phyloP scores from a whole-genome alignment of 1,140 invertebrate species.

The Arion vulgaris region DNA sequence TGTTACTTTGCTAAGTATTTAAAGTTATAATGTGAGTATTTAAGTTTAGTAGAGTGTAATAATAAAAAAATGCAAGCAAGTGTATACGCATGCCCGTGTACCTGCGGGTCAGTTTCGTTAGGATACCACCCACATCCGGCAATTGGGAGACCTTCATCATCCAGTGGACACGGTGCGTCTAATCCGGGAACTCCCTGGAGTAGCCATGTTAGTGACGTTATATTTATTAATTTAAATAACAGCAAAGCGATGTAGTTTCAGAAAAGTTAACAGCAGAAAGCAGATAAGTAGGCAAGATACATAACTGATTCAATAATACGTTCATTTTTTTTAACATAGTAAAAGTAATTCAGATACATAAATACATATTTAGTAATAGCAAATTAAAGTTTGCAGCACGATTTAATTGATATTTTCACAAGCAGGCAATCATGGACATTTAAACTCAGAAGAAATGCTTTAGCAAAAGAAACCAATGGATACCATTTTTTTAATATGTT shows the following conservation, averaged over 20 bases:
- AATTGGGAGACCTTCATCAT: slow-evolving; percentile 91
- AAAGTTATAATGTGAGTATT: too few relatives aligned
- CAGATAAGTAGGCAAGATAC: not conserved
- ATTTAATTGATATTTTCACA: too few relatives aligned
- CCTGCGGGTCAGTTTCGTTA: not conserved
- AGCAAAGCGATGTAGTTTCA: not conserved
- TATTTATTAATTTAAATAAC: not conserved
- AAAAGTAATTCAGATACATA: too few relatives aligned
- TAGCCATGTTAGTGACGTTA: slow-evolving; percentile 14
- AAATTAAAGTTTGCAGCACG: too few relatives aligned
- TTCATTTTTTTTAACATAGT: too few relatives aligned
- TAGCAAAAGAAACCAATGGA: too few relatives aligned
- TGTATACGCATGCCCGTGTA: not conserved
- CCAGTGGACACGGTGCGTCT: slow-evolving; percentile 96
- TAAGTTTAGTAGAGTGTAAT: too few relatives aligned
- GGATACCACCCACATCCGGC: slow-evolving; percentile 84
- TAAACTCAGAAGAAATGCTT: too few relatives aligned
- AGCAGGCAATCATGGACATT: too few relatives aligned
- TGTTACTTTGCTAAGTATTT: too few relatives aligned
- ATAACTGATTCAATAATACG: not conserved
- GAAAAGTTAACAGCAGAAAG: not conserved
- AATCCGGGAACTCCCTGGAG: slow-evolving; percentile 89
- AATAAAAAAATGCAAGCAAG: not conserved
- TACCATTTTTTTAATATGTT: too few relatives aligned
- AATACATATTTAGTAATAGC: too few relatives aligned